Evolutionary conservation across 2,888 invertebrate species (phyloP), one percentile per base, ranked within the genome.

Genomic region (Reticulitermes lucifugus): DNA sequence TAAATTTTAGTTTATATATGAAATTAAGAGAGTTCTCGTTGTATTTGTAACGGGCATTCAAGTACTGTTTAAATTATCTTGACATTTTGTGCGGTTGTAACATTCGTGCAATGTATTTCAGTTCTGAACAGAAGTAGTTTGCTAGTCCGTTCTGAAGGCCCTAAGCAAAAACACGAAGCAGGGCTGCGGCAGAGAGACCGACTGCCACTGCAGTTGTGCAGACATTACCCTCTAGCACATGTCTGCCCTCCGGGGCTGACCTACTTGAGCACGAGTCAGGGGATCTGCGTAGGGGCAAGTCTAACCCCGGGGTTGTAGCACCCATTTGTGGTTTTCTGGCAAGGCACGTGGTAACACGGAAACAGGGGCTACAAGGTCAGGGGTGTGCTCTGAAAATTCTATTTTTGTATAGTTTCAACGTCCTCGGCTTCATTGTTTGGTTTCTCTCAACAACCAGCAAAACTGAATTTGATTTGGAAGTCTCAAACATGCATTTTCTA

Each of bases 241-340:
- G 65, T 65, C 65, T 65, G 65, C 65, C 65, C 65, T 25, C 12
- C 9, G 65, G 25, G 25, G 65, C 65, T 65, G 25, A 65, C 25
- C 65, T 25, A 2, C 9, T 25, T 9, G 25, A 25, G n/a, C n/a
- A n/a, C n/a, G 25, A 25, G n/a, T 25, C n/a, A 25, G 65, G 25
- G 25, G n/a, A 25, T n/a, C n/a, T 25, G 9, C 65, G 6, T 21
- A 41, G 73, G 73, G 73, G 73, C 73, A 73, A 41, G 18, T 73
- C 21, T 73, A 41, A 73, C 73, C 73, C 71, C 73, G 35, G 73
- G 73, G 73, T 65, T 65, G 65, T 2, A 65, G 35, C 41, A 73
- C 73, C 73, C 73, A 73, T 73, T 41, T 73, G 41, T 41, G 73
- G 73, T 41, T 22, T 73, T 73, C 73, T 73, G 73, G 73, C 73